Base-by-base conservation (phyloP, 2,797 vertebrate species). In the Gadopsis bispinosus region DNA sequence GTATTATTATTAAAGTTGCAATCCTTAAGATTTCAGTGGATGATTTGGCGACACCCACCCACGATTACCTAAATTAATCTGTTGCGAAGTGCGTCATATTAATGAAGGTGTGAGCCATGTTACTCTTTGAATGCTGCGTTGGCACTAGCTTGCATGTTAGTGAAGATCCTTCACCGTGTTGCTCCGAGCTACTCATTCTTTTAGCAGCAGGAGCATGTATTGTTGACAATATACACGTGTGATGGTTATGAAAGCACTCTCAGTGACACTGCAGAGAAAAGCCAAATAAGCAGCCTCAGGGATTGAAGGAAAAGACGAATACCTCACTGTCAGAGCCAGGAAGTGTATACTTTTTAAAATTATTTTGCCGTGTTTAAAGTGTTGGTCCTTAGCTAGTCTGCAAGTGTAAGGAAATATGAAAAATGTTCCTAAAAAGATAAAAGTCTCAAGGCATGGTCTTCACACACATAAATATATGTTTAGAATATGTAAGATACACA, bases 231-330 rank as follows among this genome's bases (percentile, higher is more conserved):
- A 3, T n/a, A 17, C 7, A 22, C 1, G 14, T 17, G 10, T 20
- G 41, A 50, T 1, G 9, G 19, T 68, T 13, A 54, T 66, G 14
- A 65, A 48, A 66, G 33, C 2, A 0, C 43, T 35, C 12, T 64
- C 7, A 17, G 10, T 33, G 14, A 60, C 13, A 50, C 19, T 3
- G 4, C 3, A 37, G 37, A 22, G 7, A 51, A 47, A 14, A 5
- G 13, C 4, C 4, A 12, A 13, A 45, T 39, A 55, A 61, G 10
- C 58, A 55, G 68, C 51, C 55, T 73, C 81, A 77, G 65, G 72
- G 50, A 70, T 1, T 13, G 55, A 47, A 19, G 3, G 4, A 26
- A 20, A 20, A 63, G 39, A 63, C 56, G 1, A 76, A 69, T 58
- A 75, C 12, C 39, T 70, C 26, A 64, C 3, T 5, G 48, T 59